These are phyloP conservation scores for Sebastes cheni DNA, from an alignment of 2,797 vertebrate species.

Conservation along the genomic window DNA sequence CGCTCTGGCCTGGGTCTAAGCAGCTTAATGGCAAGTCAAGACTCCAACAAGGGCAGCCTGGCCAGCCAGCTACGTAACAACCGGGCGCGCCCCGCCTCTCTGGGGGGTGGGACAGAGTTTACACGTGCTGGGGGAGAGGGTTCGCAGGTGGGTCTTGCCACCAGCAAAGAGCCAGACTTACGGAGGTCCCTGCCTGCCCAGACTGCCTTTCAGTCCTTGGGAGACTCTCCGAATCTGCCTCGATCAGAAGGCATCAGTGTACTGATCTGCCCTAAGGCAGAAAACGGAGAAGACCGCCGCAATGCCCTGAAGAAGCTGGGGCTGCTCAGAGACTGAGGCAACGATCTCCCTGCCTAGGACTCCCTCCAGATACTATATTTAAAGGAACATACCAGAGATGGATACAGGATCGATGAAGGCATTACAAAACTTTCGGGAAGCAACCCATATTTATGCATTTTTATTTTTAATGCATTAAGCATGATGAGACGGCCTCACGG, in stretches of 20 bases:
- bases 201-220: slow-evolving; percentile 47
- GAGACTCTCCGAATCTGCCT: slow-evolving; percentile 73
- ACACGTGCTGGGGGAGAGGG: slow-evolving; percentile 19
- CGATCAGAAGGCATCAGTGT: slow-evolving; percentile 88
- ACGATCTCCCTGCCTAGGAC: neutral
- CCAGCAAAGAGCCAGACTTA: slow-evolving; percentile 28
- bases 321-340: slow-evolving; percentile 86
- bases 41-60: neutral
- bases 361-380: neutral
- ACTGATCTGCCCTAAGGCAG: slow-evolving; percentile 85
- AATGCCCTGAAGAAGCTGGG: slow-evolving; percentile 91
- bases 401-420: neutral
- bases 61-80: slow-evolving; percentile 64
- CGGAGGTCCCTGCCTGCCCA: slow-evolving; percentile 50
- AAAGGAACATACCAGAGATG: neutral
- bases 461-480: slow-evolving; percentile 2
- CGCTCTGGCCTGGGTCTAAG: slow-evolving; percentile 80
- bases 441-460: slow-evolving; percentile 32
- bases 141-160: slow-evolving; percentile 4
- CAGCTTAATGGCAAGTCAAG: slow-evolving; percentile 53
- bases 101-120: slow-evolving; percentile 84
- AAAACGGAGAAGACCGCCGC: slow-evolving; percentile 79
- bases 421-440: slow-evolving; percentile 18
- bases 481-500: slow-evolving; percentile 7
- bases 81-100: slow-evolving; percentile 82